Percentiles rank a stretch among this genome's conserved stretches.
Evolutionary conservation across 1,140 invertebrate genomes (phyloP).

Genomic region (Drosophila grimshawi): DNA sequence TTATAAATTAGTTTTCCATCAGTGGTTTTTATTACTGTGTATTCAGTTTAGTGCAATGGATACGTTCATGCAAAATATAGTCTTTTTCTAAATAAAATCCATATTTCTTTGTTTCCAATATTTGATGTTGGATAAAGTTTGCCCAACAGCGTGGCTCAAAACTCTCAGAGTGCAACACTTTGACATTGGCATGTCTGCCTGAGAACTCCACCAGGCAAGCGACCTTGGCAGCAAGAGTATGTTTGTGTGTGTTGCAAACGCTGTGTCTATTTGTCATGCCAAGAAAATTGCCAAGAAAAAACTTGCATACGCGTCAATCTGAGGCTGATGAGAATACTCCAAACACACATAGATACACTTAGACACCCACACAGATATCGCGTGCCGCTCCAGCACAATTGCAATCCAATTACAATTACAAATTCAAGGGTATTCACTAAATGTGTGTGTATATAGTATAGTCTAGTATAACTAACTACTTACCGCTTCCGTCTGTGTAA

Average conservation of each 20-base stretch:
- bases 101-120: too few relatives aligned
- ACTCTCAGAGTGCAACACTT: constrained; percentile 46
- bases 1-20: too few relatives aligned
- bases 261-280: constrained; percentile 15
- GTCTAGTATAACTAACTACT: constrained; percentile 84
- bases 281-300: constrained; percentile 34
- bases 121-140: neutral
- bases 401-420: constrained; percentile 34
- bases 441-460: constrained; percentile 10
- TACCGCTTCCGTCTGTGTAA: constrained; percentile 92
- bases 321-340: constrained; percentile 49
- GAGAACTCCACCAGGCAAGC: constrained; percentile 57
- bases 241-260: constrained; percentile 25
- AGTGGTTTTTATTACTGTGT: too few relatives aligned
- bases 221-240: constrained; percentile 56
- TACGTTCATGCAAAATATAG: too few relatives aligned
- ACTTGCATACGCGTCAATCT: constrained; percentile 23
- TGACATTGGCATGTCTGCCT: constrained; percentile 79
- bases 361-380: constrained; percentile 37
- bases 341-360: constrained; percentile 24
- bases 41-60: too few relatives aligned
- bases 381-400: constrained; percentile 57
- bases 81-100: too few relatives aligned
- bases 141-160: constrained; percentile 34
- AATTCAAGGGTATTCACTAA: constrained; percentile 19